Percentiles rank a stretch among this genome's conserved stretches.
These are phyloP conservation scores for Pluvianellus socialis DNA, from an alignment of 2,113 vertebrate genomes.

Conservation along the genomic window DNA sequence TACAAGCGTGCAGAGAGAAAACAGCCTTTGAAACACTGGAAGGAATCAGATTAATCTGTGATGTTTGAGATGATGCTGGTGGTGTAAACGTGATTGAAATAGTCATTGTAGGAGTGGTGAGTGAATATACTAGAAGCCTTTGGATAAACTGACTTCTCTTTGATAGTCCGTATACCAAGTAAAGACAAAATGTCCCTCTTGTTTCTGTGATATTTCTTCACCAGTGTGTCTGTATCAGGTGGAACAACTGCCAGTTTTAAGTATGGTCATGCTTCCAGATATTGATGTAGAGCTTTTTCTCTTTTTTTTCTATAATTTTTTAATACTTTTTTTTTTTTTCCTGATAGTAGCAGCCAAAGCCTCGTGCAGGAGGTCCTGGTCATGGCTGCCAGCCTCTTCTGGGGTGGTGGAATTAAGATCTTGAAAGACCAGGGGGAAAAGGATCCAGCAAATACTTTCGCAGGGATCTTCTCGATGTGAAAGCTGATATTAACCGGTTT, in stretches of 20 bases:
- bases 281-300: neutral
- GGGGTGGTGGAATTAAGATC: neutral
- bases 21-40: slow-evolving; percentile 8
- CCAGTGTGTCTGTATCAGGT: neutral
- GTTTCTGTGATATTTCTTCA: neutral
- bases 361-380: rapidly evolving
- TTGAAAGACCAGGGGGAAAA: neutral
- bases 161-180: neutral
- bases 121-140: neutral
- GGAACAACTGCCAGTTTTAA: neutral
- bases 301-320: no score
- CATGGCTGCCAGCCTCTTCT: neutral
- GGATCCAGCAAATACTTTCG: neutral
- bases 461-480: neutral
- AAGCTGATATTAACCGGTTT: neutral
- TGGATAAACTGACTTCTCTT: neutral
- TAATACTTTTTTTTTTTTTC: neutral
- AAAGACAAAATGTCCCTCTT: neutral
- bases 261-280: neutral
- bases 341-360: neutral
- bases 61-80: neutral
- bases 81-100: slow-evolving; percentile 20
- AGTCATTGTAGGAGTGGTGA: neutral
- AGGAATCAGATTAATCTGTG: slow-evolving; percentile 17
- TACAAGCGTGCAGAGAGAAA: slow-evolving; percentile 9